Conservation (phyloP, 2,888 invertebrate genomes). For the Lacanobia oleracea region DNA sequence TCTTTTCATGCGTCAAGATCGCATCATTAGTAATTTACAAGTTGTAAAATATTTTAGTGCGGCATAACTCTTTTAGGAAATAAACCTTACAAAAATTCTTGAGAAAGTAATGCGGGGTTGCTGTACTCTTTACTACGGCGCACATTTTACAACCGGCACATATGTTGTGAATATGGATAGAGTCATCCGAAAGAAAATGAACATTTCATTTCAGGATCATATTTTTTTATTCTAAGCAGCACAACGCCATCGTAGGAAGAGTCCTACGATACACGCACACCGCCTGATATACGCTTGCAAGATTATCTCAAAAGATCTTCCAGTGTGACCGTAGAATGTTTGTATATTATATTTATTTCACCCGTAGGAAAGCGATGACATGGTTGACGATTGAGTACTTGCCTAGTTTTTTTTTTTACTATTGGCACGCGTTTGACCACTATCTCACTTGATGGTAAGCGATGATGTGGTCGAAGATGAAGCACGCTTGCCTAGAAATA, state of each 20-base stretch:
- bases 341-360: too few relatives aligned
- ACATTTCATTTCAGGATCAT: neutral
- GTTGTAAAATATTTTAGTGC: conserved; percentile 32
- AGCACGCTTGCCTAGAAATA: too few relatives aligned
- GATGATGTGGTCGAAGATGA: too few relatives aligned
- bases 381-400: too few relatives aligned
- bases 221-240: neutral
- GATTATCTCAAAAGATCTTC: neutral
- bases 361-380: too few relatives aligned
- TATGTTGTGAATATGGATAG: conserved; percentile 18
- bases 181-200: neutral
- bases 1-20: neutral
- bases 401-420: too few relatives aligned
- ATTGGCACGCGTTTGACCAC: too few relatives aligned
- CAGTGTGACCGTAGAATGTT: too few relatives aligned
- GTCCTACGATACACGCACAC: too few relatives aligned
- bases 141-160: conserved; percentile 33
- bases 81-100: neutral
- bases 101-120: conserved; percentile 28
- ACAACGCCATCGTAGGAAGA: too few relatives aligned
- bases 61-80: conserved; percentile 16
- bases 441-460: too few relatives aligned
- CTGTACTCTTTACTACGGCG: conserved; percentile 27
- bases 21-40: conserved; percentile 13
- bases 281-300: neutral